A percentile compares a stretch with the other conserved stretches of the same genome.
Conservation (phyloP, 2,113 vertebrate genomes). For the Hippocampus mohnikei region DNA sequence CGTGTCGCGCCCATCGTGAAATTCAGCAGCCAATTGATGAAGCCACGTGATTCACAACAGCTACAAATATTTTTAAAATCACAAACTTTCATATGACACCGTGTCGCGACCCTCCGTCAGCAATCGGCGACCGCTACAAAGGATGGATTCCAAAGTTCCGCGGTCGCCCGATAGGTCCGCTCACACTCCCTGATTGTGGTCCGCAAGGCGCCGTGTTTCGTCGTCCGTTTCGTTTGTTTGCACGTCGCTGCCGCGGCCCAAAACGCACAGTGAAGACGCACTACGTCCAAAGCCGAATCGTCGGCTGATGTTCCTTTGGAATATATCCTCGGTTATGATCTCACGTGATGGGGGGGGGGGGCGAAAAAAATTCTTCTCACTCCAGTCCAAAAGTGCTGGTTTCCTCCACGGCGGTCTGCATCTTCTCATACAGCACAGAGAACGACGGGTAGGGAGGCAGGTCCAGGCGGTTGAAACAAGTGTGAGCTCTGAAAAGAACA, state of each 20-base stretch:
- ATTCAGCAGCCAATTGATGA: not conserved
- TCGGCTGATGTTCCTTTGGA: not conserved
- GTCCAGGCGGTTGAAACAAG: constrained; percentile 93
- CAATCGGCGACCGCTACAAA: not conserved
- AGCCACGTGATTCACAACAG: not conserved
- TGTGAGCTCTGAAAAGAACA: constrained; percentile 80
- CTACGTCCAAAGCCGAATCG: not conserved
- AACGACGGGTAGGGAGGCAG: constrained; percentile 92
- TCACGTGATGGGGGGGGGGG: not conserved
- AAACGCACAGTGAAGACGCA: not conserved
- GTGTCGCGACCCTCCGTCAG: not conserved
- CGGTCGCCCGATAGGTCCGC: not conserved
- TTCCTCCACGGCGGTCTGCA: constrained; percentile 93
- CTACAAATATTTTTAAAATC: constrained; percentile 1
- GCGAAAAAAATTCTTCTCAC: constrained; percentile 52
- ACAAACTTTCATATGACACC: not conserved
- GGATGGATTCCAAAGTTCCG: not conserved
- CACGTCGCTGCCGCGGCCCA: not conserved
- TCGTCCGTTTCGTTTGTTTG: not conserved
- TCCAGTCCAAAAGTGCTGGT: constrained; percentile 94
- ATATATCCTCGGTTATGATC: not conserved
- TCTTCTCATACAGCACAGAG: constrained; percentile 91
- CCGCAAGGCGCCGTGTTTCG: constrained; percentile 4
- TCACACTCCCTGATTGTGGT: constrained; percentile 8
- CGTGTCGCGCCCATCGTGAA: not conserved